These are phyloP conservation scores for Lepisosteus oculatus DNA, from an alignment of 2,113 vertebrate species.

Conservation along the genomic window DNA sequence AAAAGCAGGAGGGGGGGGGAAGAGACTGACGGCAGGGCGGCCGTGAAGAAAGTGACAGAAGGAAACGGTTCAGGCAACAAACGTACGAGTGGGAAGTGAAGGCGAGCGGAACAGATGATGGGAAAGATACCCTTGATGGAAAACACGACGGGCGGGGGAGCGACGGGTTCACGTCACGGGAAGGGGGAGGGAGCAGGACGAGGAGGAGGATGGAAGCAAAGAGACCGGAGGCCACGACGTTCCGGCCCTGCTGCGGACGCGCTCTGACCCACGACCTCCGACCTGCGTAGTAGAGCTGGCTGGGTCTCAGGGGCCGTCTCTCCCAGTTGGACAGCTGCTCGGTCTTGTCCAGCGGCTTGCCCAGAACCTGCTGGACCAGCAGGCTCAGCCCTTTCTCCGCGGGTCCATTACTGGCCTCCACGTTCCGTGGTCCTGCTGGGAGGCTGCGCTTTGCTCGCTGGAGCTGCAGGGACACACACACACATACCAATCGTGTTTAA, in stretches of 20 bases:
- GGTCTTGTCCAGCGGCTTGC: constrained; percentile 76
- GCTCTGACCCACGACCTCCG: not conserved
- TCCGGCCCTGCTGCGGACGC: not conserved
- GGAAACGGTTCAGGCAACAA: no score
- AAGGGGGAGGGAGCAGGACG: not conserved
- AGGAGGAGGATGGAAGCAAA: not conserved
- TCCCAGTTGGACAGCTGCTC: constrained; percentile 90
- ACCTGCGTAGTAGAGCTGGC: constrained; percentile 84
- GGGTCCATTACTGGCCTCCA: constrained; percentile 23
- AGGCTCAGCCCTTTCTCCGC: constrained; percentile 80
- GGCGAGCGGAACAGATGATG: not conserved
- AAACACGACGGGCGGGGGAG: not conserved
- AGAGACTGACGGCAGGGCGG: not conserved
- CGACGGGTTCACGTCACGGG: not conserved
- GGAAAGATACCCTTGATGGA: not conserved
- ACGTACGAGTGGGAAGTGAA: not conserved
- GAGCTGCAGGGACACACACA: no score
- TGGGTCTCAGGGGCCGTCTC: constrained; percentile 70
- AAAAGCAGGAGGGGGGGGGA: not conserved
- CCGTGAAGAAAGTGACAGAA: no score
- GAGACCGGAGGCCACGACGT: not conserved
- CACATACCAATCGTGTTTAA: no score
- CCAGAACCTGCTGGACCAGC: constrained; percentile 75
- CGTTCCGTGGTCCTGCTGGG: not conserved
- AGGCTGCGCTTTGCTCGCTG: no score